Percentiles rank a stretch among this genome's conserved stretches.
These are phyloP conservation scores for Lymantria monacha DNA, from an alignment of 2,888 invertebrate genomes.

Conservation along the genomic window DNA sequence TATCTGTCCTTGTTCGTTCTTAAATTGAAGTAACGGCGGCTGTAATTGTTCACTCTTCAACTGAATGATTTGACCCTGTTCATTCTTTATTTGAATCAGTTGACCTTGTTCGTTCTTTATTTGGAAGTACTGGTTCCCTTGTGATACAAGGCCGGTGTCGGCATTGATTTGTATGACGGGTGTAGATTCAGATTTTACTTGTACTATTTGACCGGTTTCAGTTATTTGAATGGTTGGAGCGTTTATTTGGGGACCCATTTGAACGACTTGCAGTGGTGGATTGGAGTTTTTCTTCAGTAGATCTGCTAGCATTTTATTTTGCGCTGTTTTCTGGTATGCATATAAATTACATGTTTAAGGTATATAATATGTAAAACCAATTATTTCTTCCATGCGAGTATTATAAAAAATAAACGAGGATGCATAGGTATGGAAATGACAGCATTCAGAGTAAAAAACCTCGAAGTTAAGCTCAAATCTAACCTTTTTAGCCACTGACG, in stretches of 20 bases:
- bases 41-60: conserved; percentile 66
- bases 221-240: conserved; percentile 77
- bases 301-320: conserved; percentile 92
- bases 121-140: conserved; percentile 63
- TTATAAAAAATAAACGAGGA: too few species aligned
- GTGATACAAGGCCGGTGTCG: conserved; percentile 47
- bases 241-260: conserved; percentile 69
- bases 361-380: background rate
- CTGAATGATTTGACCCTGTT: conserved; percentile 73
- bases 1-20: conserved; percentile 61
- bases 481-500: too few species aligned
- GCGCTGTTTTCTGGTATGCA: conserved; percentile 61
- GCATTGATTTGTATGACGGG: conserved; percentile 59
- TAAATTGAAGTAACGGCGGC: conserved; percentile 55
- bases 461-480: too few species aligned
- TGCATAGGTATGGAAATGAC: too few species aligned
- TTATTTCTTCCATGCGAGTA: too few species aligned
- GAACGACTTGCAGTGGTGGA: conserved; percentile 76
- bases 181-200: conserved; percentile 62
- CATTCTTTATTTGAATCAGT: conserved; percentile 70
- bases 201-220: conserved; percentile 74
- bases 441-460: too few species aligned
- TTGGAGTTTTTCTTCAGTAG: conserved; percentile 89
- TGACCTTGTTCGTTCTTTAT: conserved; percentile 75
- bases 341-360: background rate